Percentiles rank a stretch among this genome's conserved stretches.
These are phyloP conservation scores for Eueremaeus valkanovi DNA, from an alignment of 2,888 invertebrate species.

Conservation along the genomic window DNA sequence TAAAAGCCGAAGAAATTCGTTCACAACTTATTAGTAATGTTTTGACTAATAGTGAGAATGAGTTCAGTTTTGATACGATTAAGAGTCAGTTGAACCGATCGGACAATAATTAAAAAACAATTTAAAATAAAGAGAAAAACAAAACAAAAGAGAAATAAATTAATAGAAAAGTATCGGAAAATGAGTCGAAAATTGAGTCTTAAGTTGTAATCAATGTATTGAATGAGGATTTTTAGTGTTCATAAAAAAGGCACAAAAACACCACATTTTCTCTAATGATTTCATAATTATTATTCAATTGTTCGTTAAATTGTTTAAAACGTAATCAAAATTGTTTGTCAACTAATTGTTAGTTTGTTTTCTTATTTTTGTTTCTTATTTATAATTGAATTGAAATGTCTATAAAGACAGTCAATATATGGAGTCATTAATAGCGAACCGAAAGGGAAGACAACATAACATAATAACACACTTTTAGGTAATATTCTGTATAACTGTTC, in stretches of 20 bases:
- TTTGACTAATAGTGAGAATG: neutral
- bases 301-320: neutral
- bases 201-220: no score
- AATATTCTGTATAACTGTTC: no score
- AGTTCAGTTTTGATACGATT: neutral
- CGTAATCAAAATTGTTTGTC: neutral
- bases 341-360: neutral
- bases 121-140: no score
- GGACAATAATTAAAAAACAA: no score
- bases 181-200: neutral
- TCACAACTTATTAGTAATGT: neutral
- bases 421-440: no score
- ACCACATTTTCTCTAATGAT: constrained; percentile 11
- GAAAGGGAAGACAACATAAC: neutral
- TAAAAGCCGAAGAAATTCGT: neutral
- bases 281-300: neutral
- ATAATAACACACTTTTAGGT: neutral
- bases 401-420: no score
- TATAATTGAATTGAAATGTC: no score
- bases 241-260: constrained; percentile 11
- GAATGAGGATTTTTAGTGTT: neutral
- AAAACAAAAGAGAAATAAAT: neutral
- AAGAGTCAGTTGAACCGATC: neutral
- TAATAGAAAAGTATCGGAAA: neutral
- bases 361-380: neutral